phyloP scores from a whole-genome alignment of 2,113 vertebrate genomes.

The Trichomycterus rosablanca region DNA sequence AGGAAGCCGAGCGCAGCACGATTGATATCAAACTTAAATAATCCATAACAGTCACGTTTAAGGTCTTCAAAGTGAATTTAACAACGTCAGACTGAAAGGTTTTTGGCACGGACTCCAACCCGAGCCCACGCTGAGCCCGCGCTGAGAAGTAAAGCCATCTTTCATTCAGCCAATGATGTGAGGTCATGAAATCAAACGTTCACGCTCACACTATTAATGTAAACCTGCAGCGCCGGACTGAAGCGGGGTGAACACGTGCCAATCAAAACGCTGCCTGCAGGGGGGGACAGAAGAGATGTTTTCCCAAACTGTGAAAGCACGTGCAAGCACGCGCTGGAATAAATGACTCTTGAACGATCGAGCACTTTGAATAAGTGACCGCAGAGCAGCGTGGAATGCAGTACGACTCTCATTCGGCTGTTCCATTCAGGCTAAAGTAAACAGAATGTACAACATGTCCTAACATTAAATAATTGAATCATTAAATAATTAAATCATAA shows the following conservation, averaged over 20 bases:
- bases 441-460: too few relatives aligned
- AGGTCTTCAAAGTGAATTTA: too few relatives aligned
- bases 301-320: constrained; percentile 14
- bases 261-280: constrained; percentile 26
- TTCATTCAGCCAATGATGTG: constrained; percentile 12
- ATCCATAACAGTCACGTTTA: background rate
- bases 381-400: background rate
- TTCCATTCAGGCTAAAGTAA: too few relatives aligned
- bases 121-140: too few relatives aligned
- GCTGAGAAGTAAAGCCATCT: constrained; percentile 13
- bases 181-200: constrained; percentile 24
- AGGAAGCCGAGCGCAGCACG: background rate
- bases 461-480: too few relatives aligned
- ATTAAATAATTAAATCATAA: background rate
- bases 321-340: background rate
- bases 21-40: background rate
- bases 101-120: background rate
- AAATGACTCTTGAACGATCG: constrained; percentile 8
- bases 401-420: background rate
- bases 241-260: background rate
- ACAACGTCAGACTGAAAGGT: background rate
- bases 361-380: background rate
- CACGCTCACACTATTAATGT: constrained; percentile 22
- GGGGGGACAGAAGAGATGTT: constrained; percentile 19
- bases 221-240: background rate